Percentiles rank a stretch among this genome's conserved stretches.
These are phyloP conservation scores for Brachystomella parvula DNA, from an alignment of 1,140 invertebrate genomes.

Conservation along the genomic window DNA sequence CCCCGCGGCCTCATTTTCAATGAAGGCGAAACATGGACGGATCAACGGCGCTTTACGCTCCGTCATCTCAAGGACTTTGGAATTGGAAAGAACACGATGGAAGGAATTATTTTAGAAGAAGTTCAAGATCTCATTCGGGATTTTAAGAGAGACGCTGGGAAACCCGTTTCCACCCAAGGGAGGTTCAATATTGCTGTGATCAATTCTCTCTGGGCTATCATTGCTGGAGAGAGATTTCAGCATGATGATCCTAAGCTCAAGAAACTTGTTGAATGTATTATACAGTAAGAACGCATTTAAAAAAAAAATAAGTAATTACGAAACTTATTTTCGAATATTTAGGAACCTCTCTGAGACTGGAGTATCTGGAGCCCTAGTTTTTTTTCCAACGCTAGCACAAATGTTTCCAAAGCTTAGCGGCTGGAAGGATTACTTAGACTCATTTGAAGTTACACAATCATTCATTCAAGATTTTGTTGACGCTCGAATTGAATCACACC, in stretches of 20 bases:
- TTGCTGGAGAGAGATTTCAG: slow-evolving; percentile 19
- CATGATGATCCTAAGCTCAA: slow-evolving; percentile 18
- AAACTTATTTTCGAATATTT: too few species aligned
- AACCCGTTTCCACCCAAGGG: slow-evolving; percentile 18
- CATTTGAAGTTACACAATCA: not conserved
- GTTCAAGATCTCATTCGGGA: not conserved
- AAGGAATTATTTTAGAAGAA: slow-evolving; percentile 21
- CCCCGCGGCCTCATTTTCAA: slow-evolving; percentile 34
- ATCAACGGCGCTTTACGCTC: slow-evolving; percentile 23
- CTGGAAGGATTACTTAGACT: slow-evolving; percentile 21
- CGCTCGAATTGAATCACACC: too few species aligned
- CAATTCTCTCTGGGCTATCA: slow-evolving; percentile 28
- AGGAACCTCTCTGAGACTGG: too few species aligned
- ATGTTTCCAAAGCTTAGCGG: slow-evolving; percentile 17
- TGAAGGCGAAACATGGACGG: slow-evolving; percentile 17
- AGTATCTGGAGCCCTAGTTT: slow-evolving; percentile 17
- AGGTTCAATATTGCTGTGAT: slow-evolving; percentile 27
- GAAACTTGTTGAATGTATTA: slow-evolving; percentile 13
- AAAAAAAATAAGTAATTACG: too few species aligned
- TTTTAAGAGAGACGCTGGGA: not conserved
- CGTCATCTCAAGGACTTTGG: slow-evolving; percentile 22
- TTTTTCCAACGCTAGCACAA: slow-evolving; percentile 28
- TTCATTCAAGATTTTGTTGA: not conserved
- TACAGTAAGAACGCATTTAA: slow-evolving; percentile 27
- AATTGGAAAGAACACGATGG: slow-evolving; percentile 13